Evolutionary conservation across 2,888 invertebrate genomes (phyloP).

Genomic region (Melinopterus prodromus): DNA sequence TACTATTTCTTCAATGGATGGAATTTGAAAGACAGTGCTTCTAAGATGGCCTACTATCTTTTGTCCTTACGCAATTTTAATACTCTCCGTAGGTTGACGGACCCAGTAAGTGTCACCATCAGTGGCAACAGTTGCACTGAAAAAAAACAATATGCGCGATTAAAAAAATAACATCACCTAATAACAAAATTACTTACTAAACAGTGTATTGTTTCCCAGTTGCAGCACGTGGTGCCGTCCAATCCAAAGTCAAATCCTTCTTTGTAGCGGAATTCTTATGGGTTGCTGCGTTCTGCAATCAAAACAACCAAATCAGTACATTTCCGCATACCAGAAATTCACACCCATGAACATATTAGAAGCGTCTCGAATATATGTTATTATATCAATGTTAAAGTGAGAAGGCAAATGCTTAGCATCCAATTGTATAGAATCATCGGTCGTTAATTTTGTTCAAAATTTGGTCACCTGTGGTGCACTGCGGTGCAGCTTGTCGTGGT

Average conservation of each 20-base stretch:
- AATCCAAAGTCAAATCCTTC: conserved; percentile 66
- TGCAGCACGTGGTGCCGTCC: conserved; percentile 69
- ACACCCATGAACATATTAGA: not conserved
- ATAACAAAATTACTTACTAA: conserved; percentile 61
- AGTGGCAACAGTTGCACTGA: conserved; percentile 73
- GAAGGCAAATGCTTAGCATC: not conserved
- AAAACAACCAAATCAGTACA: conserved; percentile 20
- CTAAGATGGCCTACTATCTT: not conserved
- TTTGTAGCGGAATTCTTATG: conserved; percentile 72
- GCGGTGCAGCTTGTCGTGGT: not conserved
- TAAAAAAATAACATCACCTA: not conserved
- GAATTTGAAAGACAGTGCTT: not conserved
- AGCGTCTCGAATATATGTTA: not conserved
- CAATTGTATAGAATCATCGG: not conserved
- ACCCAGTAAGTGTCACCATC: conserved; percentile 80
- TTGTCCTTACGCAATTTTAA: conserved; percentile 61
- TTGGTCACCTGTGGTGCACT: not conserved
- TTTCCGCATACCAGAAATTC: not conserved
- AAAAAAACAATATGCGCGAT: conserved; percentile 45
- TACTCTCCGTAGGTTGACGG: conserved; percentile 68
- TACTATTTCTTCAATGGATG: not conserved
- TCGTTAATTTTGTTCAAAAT: not conserved
- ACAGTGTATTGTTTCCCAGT: conserved; percentile 70
- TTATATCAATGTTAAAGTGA: not conserved
- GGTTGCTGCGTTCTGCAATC: conserved; percentile 72